Evolutionary conservation across 2,888 invertebrate genomes (phyloP).

Genomic region (Caenorhabditis virilis): DNA sequence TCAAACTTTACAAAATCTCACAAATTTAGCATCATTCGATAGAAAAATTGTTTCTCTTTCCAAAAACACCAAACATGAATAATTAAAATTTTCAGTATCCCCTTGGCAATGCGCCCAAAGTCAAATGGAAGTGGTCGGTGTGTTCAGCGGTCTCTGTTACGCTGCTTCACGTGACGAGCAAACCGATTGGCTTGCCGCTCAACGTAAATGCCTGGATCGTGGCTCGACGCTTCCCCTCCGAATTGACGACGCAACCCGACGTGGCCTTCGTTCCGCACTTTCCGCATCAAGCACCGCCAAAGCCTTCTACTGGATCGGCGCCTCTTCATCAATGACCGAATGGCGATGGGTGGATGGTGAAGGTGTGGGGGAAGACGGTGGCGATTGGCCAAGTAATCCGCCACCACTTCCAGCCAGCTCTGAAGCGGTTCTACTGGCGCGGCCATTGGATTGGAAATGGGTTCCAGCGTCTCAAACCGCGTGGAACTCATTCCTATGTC

Average conservation of each 20-base stretch:
- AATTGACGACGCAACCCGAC: conserved; percentile 33
- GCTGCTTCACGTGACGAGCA: conserved; percentile 52
- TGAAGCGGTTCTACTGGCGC: conserved; percentile 46
- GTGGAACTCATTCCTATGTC: conserved; percentile 59
- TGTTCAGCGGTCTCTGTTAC: conserved; percentile 55
- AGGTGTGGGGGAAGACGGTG: conserved; percentile 26
- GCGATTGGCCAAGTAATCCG: conserved; percentile 43
- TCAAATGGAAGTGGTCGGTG: conserved; percentile 56
- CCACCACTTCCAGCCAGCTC: conserved; percentile 30
- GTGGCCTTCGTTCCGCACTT: conserved; percentile 45
- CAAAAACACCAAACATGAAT: no score
- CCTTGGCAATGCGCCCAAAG: conserved; percentile 61
- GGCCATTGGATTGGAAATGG: conserved; percentile 58
- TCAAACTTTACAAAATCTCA: no score
- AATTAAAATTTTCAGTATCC: conserved; percentile 59
- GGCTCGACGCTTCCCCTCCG: conserved; percentile 42
- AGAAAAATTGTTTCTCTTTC: no score
- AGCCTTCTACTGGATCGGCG: conserved; percentile 61
- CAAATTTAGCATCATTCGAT: no score
- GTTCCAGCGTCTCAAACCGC: conserved; percentile 56
- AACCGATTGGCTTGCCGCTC: conserved; percentile 55
- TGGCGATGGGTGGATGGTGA: conserved; percentile 58
- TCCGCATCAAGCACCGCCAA: conserved; percentile 33
- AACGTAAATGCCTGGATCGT: conserved; percentile 50
- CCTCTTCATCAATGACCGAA: conserved; percentile 43